A percentile compares a stretch with the other conserved stretches of the same genome.
Conservation (phyloP, 1,140 invertebrate genomes). For the Drosophila orena region DNA sequence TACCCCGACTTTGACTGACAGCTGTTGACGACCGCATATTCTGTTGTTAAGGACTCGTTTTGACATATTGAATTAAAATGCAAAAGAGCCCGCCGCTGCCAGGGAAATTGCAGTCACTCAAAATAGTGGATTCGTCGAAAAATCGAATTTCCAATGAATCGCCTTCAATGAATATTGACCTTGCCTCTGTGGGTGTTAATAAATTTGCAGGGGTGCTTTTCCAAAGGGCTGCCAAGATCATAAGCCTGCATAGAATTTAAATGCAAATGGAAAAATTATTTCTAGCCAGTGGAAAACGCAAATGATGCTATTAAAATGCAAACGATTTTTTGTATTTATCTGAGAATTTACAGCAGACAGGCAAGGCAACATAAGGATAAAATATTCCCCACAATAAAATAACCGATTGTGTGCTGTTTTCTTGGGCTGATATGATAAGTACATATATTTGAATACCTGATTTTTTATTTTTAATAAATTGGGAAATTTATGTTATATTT, state of each 20-base stretch:
- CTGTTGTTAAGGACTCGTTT: constrained; percentile 37
- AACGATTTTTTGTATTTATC: constrained; percentile 39
- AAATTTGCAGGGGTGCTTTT: neutral
- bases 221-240: constrained; percentile 35
- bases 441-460: too few species aligned
- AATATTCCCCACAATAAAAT: neutral
- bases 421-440: too few species aligned
- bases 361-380: neutral
- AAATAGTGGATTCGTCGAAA: constrained; percentile 43
- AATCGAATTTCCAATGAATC: constrained; percentile 41
- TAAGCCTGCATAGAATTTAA: constrained; percentile 56
- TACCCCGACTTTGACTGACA: constrained; percentile 62
- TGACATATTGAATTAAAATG: constrained; percentile 74
- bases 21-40: constrained; percentile 49
- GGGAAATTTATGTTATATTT: neutral
- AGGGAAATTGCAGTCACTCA: constrained; percentile 60
- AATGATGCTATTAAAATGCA: constrained; percentile 78
- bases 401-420: neutral
- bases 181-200: constrained; percentile 9
- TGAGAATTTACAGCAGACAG: constrained; percentile 18
- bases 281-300: constrained; percentile 51
- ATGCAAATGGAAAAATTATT: constrained; percentile 67
- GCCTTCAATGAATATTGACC: too few species aligned
- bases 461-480: neutral
- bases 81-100: constrained; percentile 13